Conservation (phyloP, 1,140 invertebrate genomes). For the Drosophila albomicans region DNA sequence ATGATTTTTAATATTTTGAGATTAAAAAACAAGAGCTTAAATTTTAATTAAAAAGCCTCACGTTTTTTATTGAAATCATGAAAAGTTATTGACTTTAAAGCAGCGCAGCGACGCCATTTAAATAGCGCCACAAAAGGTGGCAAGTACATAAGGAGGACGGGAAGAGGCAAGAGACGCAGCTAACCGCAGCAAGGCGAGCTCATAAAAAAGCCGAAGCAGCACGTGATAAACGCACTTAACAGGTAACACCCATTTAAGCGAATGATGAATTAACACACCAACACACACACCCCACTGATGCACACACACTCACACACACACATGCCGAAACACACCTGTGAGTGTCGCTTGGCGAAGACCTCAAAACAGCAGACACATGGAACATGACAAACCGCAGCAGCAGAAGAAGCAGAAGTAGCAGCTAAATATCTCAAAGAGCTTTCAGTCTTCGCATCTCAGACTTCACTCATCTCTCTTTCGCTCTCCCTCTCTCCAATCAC, state of each 20-base stretch:
- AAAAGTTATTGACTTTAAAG: constrained; percentile 62
- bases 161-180: not conserved
- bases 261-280: constrained; percentile 66
- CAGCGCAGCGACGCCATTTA: constrained; percentile 24
- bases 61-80: constrained; percentile 66
- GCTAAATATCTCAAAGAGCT: constrained; percentile 14
- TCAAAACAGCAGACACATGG: constrained; percentile 14
- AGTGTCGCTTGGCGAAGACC: not conserved
- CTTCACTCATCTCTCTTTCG: not conserved
- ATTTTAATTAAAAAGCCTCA: constrained; percentile 42
- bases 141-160: not conserved
- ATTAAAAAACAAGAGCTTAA: constrained; percentile 25
- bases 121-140: constrained; percentile 35
- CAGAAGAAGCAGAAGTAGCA: not conserved
- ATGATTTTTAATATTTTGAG: constrained; percentile 9
- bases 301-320: constrained; percentile 8
- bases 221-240: constrained; percentile 78
- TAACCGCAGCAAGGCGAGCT: constrained; percentile 12
- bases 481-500: not conserved
- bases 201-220: constrained; percentile 46
- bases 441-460: not conserved
- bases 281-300: not conserved
- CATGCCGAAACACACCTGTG: not conserved
- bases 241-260: constrained; percentile 70
- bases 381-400: constrained; percentile 13